Evolutionary conservation across 30 jellyfish, hydroid and myxozoan genomes (phyloP), one percentile per base, ranked within the genome.

Genomic region (Cassiopea xamachana): DNA sequence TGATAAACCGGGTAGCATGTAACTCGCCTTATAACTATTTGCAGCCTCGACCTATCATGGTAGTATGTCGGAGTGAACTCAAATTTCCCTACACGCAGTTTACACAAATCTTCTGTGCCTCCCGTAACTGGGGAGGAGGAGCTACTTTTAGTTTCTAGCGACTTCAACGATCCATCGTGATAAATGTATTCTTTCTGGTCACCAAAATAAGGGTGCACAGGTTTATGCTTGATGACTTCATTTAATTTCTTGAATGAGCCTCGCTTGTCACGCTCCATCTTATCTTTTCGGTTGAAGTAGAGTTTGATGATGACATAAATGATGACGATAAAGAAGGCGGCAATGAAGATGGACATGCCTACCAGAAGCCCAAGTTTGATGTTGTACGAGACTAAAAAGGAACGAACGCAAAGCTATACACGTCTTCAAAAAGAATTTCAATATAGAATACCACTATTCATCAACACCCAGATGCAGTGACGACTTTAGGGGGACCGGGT

Each of bases 41-140:
- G 97, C 64, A 94, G 73, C 39, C 97, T 73, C 7, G 61, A 64
- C 77, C 97, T 62, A 71, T 90, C 89, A 71, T 80, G 90, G 83
- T 90, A 94, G 83, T 85, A 94, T n/a, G 96, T 82, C 49, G 98
- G 92, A 18, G 97, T 71, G 76, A 94, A 84, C n/a, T 94, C 98
- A 61, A 94, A 75, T 27, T 81, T 85, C 1, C 91, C 95, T 18
- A 94, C 92, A 60, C 97, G 72, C 3, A 94, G 79, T 49, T 90
- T 94, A 18, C 85, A 90, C 15, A 94, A 70, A 60, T 94, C 98
- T 91, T 94, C 98, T 45, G 87, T 97, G 50, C 88, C 75, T 60
- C 86, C 58, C 8, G 93, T 87, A 5, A 79, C 89, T n/a, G 89
- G 88, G 5, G 85, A 12, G 76, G 84, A 50, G 46, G 89, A 51